These are phyloP conservation scores for Brachypalpus laphriformis DNA, from an alignment of 2,888 invertebrate species.

Conservation along the genomic window DNA sequence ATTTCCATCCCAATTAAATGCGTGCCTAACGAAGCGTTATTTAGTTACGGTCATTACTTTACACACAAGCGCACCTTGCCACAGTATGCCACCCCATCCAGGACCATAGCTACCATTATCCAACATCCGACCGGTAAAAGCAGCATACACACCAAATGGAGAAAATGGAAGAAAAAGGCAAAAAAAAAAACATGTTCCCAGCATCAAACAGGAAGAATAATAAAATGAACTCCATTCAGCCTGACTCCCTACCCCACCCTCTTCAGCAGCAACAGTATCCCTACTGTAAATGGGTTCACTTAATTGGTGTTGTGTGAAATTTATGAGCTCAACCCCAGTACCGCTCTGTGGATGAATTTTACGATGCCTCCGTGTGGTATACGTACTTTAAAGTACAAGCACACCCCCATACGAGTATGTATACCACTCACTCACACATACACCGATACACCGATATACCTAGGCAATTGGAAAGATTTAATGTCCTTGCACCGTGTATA, in stretches of 20 bases:
- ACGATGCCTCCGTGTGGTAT: constrained; percentile 51
- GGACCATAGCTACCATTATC: constrained; percentile 28
- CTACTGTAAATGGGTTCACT: constrained; percentile 59
- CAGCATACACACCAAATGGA: neutral
- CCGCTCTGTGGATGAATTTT: constrained; percentile 40
- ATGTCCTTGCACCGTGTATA: constrained; percentile 42
- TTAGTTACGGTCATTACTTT: constrained; percentile 69
- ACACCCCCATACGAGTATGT: no score
- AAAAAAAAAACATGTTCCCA: neutral
- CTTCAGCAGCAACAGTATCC: constrained; percentile 1
- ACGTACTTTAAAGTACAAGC: constrained; percentile 53
- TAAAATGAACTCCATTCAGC: constrained; percentile 61
- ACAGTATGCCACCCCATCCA: neutral
- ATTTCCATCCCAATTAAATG: constrained; percentile 71
- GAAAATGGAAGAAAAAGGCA: neutral
- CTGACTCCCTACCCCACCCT: neutral
- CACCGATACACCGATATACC: neutral
- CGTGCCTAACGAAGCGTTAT: constrained; percentile 71
- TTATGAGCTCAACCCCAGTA: constrained; percentile 60
- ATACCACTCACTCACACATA: no score
- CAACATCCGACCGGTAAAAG: constrained; percentile 56
- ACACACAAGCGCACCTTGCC: constrained; percentile 22
- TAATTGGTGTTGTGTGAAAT: constrained; percentile 72
- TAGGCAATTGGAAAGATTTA: constrained; percentile 57
- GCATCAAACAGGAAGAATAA: constrained; percentile 56